Evolutionary conservation across 2,113 vertebrate genomes (phyloP).

Genomic region (Archocentrus centrarchus): DNA sequence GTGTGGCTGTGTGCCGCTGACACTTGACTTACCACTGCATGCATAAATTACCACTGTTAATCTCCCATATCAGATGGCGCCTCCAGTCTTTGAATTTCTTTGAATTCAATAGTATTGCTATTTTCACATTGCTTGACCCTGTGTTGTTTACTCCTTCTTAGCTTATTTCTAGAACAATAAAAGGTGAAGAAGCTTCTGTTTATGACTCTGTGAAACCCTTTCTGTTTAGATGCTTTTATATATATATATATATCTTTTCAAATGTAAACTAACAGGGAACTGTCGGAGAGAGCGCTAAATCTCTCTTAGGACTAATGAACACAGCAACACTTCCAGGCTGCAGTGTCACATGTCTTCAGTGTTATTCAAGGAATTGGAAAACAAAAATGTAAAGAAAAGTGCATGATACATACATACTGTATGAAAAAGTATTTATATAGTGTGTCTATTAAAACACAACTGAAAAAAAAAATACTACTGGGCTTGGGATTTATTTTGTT

Average conservation of each 20-base stretch:
- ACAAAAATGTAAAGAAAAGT: neutral
- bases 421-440: neutral
- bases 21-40: constrained; percentile 58
- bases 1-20: constrained; percentile 33
- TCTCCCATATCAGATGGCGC: constrained; percentile 69
- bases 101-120: constrained; percentile 52
- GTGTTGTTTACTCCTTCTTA: constrained; percentile 66
- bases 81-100: constrained; percentile 63
- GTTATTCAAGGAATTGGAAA: neutral
- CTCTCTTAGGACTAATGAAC: constrained; percentile 22
- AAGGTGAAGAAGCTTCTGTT: constrained; percentile 46
- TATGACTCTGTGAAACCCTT: constrained; percentile 28
- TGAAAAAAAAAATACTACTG: neutral
- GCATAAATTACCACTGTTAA: constrained; percentile 70
- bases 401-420: neutral
- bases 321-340: neutral
- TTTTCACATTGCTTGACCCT: constrained; percentile 67
- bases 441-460: neutral
- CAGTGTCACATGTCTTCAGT: neutral
- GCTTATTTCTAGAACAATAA: constrained; percentile 51
- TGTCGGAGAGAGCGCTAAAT: constrained; percentile 6
- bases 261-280: constrained; percentile 40
- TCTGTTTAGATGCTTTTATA: constrained; percentile 16
- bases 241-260: constrained; percentile 43
- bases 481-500: neutral